Base-by-base conservation (phyloP, 2,797 vertebrate genomes). In the Amblyopsis hoosieri region DNA sequence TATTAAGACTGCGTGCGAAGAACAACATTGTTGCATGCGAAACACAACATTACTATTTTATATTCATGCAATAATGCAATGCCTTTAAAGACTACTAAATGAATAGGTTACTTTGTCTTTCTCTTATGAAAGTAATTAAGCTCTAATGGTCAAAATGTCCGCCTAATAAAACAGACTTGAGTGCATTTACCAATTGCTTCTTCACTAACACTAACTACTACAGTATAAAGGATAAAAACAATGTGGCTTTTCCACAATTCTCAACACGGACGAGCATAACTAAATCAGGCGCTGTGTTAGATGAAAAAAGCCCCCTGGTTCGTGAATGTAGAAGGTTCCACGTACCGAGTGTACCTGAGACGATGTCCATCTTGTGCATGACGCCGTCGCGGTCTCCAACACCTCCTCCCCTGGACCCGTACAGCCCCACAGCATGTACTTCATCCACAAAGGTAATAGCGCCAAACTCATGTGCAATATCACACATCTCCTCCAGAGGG, bases 351-450 rank as follows among this genome's bases (percentile, higher is more conserved):
- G 96, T 99, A 63, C 96, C 96, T 2, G 97, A 98, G 82, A 98
- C 94, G 66, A 98, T 95, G 84, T 98, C 96, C 94, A 97, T 97
- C 84, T 99, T 99, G 61, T 94, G 91, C 96, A 98, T 95, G 76
- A 97, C 82, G 50, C 93, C 93, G 14, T 99, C 96, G 2, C 95
- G 88, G 70, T 98, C 96, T 9, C 96, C 96, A 4, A 98, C 96
- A 0, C 97, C 96, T 0, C 96, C 96, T 0, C 97, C 96, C 67
- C 69, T 88, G 55, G 93, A 67, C 2, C 96, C 96, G 0, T 98
- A 98, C n/a, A 99, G 80, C 37, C 96, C 96, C 47, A 98, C 96
- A 0, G 96, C 97, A 0, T 98, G 96, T 19, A 98, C 96, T 78
- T 98, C 96, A 11, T 98, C 97, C 85, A 96, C 96, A 62, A 98